phyloP scores from a whole-genome alignment of 2,888 invertebrate genomes.

The Folsomia manolachei region DNA sequence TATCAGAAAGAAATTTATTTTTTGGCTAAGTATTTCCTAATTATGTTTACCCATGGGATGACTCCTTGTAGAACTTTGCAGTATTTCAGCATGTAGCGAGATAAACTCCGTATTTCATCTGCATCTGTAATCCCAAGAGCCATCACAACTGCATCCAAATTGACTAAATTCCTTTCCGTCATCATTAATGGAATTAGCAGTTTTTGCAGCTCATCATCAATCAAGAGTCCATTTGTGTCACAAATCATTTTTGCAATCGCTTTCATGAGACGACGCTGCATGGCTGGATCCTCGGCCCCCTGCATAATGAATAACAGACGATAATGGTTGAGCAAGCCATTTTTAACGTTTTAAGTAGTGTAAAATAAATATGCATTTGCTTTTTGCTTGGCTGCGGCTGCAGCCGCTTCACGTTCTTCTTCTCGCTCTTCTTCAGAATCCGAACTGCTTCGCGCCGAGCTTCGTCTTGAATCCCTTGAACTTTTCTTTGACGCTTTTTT shows the following conservation, averaged over 20 bases:
- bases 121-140: constrained; percentile 36
- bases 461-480: neutral
- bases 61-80: constrained; percentile 40
- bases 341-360: no score
- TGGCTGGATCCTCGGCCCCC: constrained; percentile 27
- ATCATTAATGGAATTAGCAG: constrained; percentile 65
- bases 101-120: constrained; percentile 39
- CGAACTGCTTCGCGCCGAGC: no score
- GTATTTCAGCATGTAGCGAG: constrained; percentile 35
- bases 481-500: neutral
- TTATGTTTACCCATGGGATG: constrained; percentile 36
- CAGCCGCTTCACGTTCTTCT: no score
- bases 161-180: constrained; percentile 66
- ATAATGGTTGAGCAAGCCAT: no score
- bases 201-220: constrained; percentile 66
- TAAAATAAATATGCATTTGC: no score
- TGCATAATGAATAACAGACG: no score
- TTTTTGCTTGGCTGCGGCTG: no score
- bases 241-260: constrained; percentile 40
- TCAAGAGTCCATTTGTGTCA: constrained; percentile 70
- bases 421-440: no score
- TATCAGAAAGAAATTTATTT: no score
- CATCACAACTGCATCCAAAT: constrained; percentile 72
- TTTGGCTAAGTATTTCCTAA: no score
- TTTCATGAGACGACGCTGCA: constrained; percentile 40